Evolutionary conservation across 2,888 invertebrate species (phyloP).

Genomic region (Protophormia terraenovae): DNA sequence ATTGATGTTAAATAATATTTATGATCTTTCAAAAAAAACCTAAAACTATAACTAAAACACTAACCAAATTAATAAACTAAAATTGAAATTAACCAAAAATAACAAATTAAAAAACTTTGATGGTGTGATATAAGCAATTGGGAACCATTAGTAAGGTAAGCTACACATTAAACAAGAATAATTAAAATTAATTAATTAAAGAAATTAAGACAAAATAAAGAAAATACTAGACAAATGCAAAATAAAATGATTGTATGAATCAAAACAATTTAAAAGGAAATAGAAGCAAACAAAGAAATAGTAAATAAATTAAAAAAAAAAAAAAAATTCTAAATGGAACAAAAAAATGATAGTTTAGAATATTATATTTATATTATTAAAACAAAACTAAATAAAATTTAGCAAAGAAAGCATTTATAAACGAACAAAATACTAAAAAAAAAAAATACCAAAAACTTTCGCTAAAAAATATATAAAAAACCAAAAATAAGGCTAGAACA

Average conservation of each 20-base stretch:
- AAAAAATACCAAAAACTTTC: conserved; percentile 37
- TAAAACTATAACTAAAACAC: not conserved
- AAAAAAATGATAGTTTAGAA: conserved; percentile 51
- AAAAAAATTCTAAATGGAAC: conserved; percentile 42
- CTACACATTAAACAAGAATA: conserved; percentile 81
- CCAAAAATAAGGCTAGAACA: conserved; percentile 43
- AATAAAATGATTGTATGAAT: conserved; percentile 40
- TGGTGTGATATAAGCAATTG: conserved; percentile 82
- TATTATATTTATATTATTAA: conserved; percentile 34
- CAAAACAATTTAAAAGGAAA: conserved; percentile 34
- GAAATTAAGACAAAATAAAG: conserved; percentile 25
- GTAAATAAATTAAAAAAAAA: not conserved
- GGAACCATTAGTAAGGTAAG: conserved; percentile 82
- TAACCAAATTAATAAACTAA: not conserved
- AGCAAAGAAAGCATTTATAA: conserved; percentile 62
- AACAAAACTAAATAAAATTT: conserved; percentile 27
- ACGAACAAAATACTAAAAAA: conserved; percentile 47
- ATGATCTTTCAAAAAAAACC: conserved; percentile 1
- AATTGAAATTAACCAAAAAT: conserved; percentile 5
- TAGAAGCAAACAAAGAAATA: conserved; percentile 10
- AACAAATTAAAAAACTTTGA: conserved; percentile 64
- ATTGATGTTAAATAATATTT: conserved; percentile 45
- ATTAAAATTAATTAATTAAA: conserved; percentile 54
- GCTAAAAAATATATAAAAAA: conserved; percentile 11
- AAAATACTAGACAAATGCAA: conserved; percentile 24